Evolutionary conservation across 2,888 invertebrate species (phyloP).

Genomic region (Noctua janthina): DNA sequence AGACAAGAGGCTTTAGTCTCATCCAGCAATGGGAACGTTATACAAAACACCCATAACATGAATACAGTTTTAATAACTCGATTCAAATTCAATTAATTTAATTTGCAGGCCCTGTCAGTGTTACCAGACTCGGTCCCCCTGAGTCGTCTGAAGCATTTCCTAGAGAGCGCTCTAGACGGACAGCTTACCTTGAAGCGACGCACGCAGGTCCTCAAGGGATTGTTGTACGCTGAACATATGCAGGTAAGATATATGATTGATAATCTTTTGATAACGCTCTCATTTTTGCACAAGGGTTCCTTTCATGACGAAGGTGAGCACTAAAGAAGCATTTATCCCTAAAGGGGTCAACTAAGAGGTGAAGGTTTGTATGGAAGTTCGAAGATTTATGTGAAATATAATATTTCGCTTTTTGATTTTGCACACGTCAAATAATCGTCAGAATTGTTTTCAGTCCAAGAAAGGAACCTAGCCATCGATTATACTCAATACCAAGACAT

Average conservation of each 20-base stretch:
- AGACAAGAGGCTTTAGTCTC: background rate
- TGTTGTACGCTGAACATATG: conserved; percentile 95
- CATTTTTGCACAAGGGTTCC: background rate
- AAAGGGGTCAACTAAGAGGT: background rate
- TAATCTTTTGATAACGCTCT: too few species aligned
- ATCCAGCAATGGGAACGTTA: background rate
- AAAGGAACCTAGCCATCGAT: background rate
- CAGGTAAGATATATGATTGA: conserved; percentile 89
- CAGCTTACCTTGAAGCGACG: conserved; percentile 94
- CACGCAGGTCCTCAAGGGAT: conserved; percentile 94
- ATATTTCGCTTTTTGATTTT: background rate
- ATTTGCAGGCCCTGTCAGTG: conserved; percentile 92
- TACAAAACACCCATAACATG: background rate
- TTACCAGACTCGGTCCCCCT: conserved; percentile 95
- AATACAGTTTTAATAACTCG: background rate
- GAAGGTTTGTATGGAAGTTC: background rate
- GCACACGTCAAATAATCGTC: background rate
- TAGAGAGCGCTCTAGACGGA: conserved; percentile 94
- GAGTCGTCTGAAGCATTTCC: conserved; percentile 93
- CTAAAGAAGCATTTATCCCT: background rate
- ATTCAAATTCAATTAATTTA: background rate
- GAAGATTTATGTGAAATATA: background rate
- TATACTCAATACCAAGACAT: background rate
- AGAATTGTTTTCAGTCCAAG: background rate
- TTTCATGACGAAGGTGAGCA: background rate